Evolutionary conservation across 1,140 invertebrate species (phyloP), one percentile per base, ranked within the genome.

Genomic region (Pseudomyrmex flavicornis): DNA sequence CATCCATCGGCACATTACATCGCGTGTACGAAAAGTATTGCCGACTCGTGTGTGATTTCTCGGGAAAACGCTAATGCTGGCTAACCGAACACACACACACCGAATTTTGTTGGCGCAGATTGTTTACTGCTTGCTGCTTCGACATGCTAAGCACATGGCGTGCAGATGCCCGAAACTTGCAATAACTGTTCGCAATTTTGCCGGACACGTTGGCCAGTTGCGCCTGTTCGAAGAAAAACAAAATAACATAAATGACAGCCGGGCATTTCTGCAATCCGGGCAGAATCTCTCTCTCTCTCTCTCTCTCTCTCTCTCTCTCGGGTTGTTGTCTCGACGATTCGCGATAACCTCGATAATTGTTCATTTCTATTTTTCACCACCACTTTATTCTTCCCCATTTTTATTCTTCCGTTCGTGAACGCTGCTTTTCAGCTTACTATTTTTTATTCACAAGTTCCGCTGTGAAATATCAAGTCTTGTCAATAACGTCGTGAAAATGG

Each of bases 171-270:
- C 66, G 35, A 35, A 26, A 80, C 44, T 80, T 58, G 66, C 61
- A 79, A 79, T 79, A 70, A 79, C 65, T 70, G 46, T 70, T 79
- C 4, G 54, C 76, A 72, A 79, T 70, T 80, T 72, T 59, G 20
- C 22, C 46, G 44, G 7, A 0, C 20, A 5, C 48, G 15, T 68
- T 66, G 50, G 44, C 54, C n/a, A 59, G 66, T 70, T 48, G 26
- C 20, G 20, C 76, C 13, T 52, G 13, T 70, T 35, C 35, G 68
- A 35, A 48, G 26, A 35, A 9, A 26, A 26, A 26, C 48, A 56
- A 66, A 79, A 58, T 26, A 26, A 61, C 44, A 9, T n/a, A 20
- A 70, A 44, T 48, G 75, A 26, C 13, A 76, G 7, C 26, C 8
- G 15, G 50, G 12, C 59, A 59, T 59, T 48, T 9, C 13, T 26